Conservation (phyloP, 64 coral and sea anemone species). For the Pocillopora damicornis region DNA sequence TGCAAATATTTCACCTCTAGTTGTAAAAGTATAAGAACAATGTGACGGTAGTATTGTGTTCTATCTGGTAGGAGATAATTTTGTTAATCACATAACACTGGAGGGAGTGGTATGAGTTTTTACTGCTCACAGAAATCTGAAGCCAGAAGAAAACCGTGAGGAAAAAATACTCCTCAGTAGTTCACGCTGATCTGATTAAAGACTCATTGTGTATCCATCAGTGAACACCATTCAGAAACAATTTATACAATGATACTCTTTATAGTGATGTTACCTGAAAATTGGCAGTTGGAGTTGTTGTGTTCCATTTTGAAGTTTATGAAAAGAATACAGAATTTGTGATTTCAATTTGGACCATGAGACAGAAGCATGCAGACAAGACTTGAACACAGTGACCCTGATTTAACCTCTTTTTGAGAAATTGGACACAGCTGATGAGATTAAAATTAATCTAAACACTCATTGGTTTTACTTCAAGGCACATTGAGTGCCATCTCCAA, state of each 20-base stretch:
- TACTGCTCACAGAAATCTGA: not conserved
- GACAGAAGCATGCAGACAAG: conserved; percentile 9
- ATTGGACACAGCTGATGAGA: conserved; percentile 38
- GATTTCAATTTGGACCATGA: not conserved
- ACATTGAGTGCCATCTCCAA: not conserved
- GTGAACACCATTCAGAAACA: not conserved
- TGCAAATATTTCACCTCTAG: not conserved
- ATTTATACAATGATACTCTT: not conserved
- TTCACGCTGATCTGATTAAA: conserved; percentile 10
- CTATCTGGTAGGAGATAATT: not conserved
- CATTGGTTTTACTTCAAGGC: conserved; percentile 7
- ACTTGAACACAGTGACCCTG: conserved; percentile 6
- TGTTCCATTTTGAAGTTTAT: conserved; percentile 31
- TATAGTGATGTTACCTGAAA: conserved; percentile 27
- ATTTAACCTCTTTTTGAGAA: conserved; percentile 23
- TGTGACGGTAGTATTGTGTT: not conserved
- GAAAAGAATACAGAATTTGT: not conserved
- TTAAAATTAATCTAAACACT: conserved; percentile 40
- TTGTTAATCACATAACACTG: not conserved
- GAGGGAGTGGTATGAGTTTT: not conserved
- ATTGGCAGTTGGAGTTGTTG: conserved; percentile 25
- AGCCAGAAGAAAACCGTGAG: not conserved
- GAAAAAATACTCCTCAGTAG: not conserved
- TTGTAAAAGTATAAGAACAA: not conserved
- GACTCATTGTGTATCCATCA: not conserved